phyloP scores from a whole-genome alignment of 35 echinoderm and acorn worm species.

The Chiridota heheva region DNA sequence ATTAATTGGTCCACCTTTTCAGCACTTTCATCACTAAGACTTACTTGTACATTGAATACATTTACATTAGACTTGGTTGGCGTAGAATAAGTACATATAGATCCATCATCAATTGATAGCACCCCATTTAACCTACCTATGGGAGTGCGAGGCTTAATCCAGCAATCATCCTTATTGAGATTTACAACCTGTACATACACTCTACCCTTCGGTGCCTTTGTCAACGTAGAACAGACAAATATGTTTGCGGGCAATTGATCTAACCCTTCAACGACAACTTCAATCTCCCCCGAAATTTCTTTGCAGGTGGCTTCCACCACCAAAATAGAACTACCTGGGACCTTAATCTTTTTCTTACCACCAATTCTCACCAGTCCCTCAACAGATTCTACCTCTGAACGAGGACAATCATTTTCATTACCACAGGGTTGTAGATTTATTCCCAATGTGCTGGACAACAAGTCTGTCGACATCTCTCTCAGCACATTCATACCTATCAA shows the following conservation, averaged over 20 bases:
- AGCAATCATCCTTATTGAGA: neutral
- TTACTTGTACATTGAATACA: neutral
- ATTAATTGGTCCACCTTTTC: neutral
- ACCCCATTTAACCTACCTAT: neutral
- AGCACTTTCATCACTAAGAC: neutral
- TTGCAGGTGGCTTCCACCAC: neutral
- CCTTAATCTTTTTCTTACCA: neutral
- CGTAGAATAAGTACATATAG: conserved; percentile 23
- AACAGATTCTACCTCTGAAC: neutral
- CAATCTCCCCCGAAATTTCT: neutral
- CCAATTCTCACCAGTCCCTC: neutral
- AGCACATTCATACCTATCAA: neutral
- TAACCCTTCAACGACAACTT: neutral
- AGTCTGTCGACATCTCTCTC: neutral
- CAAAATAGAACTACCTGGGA: neutral
- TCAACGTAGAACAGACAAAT: conserved; percentile 7
- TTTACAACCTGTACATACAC: neutral
- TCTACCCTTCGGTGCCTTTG: neutral
- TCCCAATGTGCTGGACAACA: too few species aligned
- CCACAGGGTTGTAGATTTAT: neutral
- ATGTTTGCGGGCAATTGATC: neutral
- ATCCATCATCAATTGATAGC: neutral
- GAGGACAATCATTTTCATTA: neutral
- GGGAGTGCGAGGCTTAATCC: neutral
- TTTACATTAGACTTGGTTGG: neutral